Evolutionary conservation across 2,888 invertebrate genomes (phyloP).

Genomic region (Emmelina monodactyla): DNA sequence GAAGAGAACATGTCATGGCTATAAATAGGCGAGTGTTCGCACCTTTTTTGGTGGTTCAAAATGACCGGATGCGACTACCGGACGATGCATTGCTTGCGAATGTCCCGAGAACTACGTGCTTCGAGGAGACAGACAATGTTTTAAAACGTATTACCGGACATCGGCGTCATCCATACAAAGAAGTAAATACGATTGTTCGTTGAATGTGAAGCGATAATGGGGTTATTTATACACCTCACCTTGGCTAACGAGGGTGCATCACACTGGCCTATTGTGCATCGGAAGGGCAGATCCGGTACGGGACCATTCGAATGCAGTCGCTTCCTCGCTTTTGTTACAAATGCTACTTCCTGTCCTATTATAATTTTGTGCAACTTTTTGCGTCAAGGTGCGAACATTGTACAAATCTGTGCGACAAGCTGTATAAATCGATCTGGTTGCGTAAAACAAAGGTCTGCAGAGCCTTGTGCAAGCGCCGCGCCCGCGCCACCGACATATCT

Average conservation of each 20-base stretch:
- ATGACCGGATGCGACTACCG: slow-evolving; percentile 61
- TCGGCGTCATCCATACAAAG: slow-evolving; percentile 40
- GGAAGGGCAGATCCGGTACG: slow-evolving; percentile 20
- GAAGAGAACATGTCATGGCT: slow-evolving; percentile 40
- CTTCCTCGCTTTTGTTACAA: slow-evolving; percentile 24
- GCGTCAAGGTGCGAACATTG: no score
- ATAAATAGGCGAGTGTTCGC: slow-evolving; percentile 58
- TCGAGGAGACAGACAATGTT: slow-evolving; percentile 4
- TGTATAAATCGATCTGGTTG: slow-evolving; percentile 63
- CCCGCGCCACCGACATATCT: slow-evolving; percentile 57
- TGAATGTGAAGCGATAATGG: slow-evolving; percentile 26
- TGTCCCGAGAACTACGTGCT: slow-evolving; percentile 32
- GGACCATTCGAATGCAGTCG: slow-evolving; percentile 23
- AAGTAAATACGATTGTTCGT: slow-evolving; percentile 35
- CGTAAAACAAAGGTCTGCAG: slow-evolving; percentile 67
- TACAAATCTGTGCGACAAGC: slow-evolving; percentile 58
- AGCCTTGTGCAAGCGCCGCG: slow-evolving; percentile 65
- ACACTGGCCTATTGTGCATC: slow-evolving; percentile 27
- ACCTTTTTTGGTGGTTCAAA: slow-evolving; percentile 62
- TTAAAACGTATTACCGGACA: slow-evolving; percentile 43
- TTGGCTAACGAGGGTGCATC: slow-evolving; percentile 20
- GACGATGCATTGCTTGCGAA: slow-evolving; percentile 46
- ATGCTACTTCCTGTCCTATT: slow-evolving; percentile 16
- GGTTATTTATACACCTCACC: slow-evolving; percentile 26
- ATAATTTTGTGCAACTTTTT: slow-evolving; percentile 20